Evolutionary conservation across 2,113 vertebrate species (phyloP), one percentile per base, ranked within the genome.

Genomic region (Tyto alba): DNA sequence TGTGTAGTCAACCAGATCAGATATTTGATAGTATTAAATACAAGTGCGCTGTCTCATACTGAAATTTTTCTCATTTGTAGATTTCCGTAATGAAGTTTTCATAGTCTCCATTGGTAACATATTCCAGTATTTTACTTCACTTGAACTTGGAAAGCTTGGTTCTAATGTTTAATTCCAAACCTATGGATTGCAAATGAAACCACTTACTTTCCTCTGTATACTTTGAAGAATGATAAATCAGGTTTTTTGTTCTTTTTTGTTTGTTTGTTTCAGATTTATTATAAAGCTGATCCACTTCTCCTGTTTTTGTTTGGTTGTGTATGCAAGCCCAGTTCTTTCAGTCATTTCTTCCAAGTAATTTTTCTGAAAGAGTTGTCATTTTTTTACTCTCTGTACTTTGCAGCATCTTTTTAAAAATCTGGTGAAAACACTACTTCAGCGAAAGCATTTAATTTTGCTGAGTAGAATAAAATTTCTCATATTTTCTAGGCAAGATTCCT

Each of bases 221-320:
- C 41, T 80, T 95, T 84, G 59, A 92, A 78, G 76, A 85, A 47
- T 84, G 68, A 88, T 92, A 89, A 81, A 86, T 89, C 76, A n/a
- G n/a, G n/a, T n/a, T n/a, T n/a, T n/a, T n/a, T n/a, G n/a, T n/a
- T n/a, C n/a, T n/a, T n/a, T n/a, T n/a, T n/a, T n/a, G n/a, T n/a
- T n/a, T n/a, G n/a, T n/a, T n/a, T n/a, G n/a, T 93, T 97, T 86
- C 64, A 81, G 66, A 43, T 50, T 90, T 85, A 84, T 86, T 95
- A 40, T 84, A 81, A 43, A 78, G 60, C 74, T 91, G 69, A 87
- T 89, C 52, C 23, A 59, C 21, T 67, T 90, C 38, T 90, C 23
- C 55, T 0, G 0, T 20, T 80, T 89, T 89, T 91, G 36, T 56
- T 55, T 89, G 30, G 9, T 72, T 75, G n/a, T 48, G 11, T 67